Percentiles rank a stretch among this genome's conserved stretches.
Conservation (phyloP, 1,140 invertebrate genomes). For the Phymastichus coffea region DNA sequence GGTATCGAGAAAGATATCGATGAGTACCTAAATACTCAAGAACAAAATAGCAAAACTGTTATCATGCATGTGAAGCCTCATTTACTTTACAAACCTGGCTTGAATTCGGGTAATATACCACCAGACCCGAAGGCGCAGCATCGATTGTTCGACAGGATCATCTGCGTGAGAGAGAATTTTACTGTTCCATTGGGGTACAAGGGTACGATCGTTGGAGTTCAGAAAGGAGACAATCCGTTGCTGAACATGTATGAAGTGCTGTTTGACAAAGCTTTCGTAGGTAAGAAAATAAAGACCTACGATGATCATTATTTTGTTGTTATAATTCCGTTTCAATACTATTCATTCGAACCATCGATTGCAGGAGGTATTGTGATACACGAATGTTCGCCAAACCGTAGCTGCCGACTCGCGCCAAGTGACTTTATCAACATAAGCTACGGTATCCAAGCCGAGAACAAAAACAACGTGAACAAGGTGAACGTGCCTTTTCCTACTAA, state of each 20-base stretch:
- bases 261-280: conserved; percentile 73
- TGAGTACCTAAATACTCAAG: conserved; percentile 39
- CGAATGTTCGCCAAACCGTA: conserved; percentile 52
- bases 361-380: conserved; percentile 64
- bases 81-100: conserved; percentile 59
- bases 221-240: conserved; percentile 53
- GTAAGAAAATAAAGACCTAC: conserved; percentile 36
- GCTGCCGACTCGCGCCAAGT: conserved; percentile 58
- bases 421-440: conserved; percentile 66
- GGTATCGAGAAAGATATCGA: conserved; percentile 64
- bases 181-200: conserved; percentile 77
- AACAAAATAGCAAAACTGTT: conserved; percentile 53
- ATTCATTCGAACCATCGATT: no score
- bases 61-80: conserved; percentile 78
- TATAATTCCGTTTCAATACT: no score
- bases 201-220: conserved; percentile 79
- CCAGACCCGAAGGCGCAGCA: conserved; percentile 69
- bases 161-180: conserved; percentile 72
- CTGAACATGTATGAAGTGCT: conserved; percentile 71
- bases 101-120: conserved; percentile 44
- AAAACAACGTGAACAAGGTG: conserved; percentile 36
- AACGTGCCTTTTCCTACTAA: not conserved
- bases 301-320: not conserved
- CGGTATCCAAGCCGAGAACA: conserved; percentile 53
- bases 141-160: conserved; percentile 79